Base-by-base conservation (phyloP, 2,113 vertebrate genomes). In the Pica pica region DNA sequence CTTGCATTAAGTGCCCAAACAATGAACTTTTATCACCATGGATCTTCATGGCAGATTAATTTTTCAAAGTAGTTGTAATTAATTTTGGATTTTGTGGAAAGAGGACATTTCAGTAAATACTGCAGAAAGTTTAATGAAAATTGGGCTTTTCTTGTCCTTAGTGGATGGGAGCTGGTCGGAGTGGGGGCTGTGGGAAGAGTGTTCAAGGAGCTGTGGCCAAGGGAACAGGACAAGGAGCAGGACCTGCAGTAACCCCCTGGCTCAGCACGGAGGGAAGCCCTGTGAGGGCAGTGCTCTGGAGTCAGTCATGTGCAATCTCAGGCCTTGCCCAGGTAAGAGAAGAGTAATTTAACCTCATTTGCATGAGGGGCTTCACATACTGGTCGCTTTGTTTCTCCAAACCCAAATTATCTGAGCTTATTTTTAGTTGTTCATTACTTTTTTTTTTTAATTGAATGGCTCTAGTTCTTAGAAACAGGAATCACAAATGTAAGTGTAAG, bases 141-240 rank as follows among this genome's bases (percentile, higher is more conserved):
- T 22, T 39, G 39, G 35, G 8, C 8, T 64, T 93, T 96, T 73
- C 8, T 87, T 24, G 77, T 93, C 37, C 39, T 10, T 81, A 99
- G 99, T 99, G 98, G 98, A 99, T 76, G 99, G 99, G 46, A 98
- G 83, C 90, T 99, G 99, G 99, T 99, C 99, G 0, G 98, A 99
- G 61, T 99, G 99, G 99, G 98, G 98, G 10, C 47, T 90, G 2
- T 99, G 99, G 99, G 99, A 99, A 95, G 99, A 99, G 81, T 99
- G 99, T 85, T 99, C 99, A 16, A 98, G 96, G 82, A 98, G 98
- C 87, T 99, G 99, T 71, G 99, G 99, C 35, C 98, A 97, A 26
- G 99, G 99, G 28, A 99, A 99, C 97, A 98, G 97, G 93, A 99
- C 98, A 33, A 98, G 99, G 84, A 98, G 98, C 74, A 98, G 99